Percentiles rank a stretch among this genome's conserved stretches.
These are phyloP conservation scores for Volucella inflata DNA, from an alignment of 2,888 invertebrate species.

Conservation along the genomic window DNA sequence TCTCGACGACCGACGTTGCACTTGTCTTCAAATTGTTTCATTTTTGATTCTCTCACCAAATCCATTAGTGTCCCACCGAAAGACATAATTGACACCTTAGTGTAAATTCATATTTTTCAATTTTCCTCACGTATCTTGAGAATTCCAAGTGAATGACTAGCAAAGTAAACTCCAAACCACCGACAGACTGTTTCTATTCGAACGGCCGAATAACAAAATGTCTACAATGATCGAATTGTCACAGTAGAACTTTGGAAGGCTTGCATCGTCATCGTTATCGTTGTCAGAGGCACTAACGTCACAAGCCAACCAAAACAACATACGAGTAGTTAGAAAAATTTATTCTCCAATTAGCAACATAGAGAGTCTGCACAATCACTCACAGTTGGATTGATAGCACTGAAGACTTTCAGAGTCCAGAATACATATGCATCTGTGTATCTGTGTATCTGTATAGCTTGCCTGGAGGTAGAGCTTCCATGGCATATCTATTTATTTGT, in stretches of 20 bases:
- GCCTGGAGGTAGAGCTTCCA: no score
- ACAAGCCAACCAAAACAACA: conserved; percentile 7
- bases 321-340: conserved; percentile 69
- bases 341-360: conserved; percentile 73
- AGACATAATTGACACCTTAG: conserved; percentile 74
- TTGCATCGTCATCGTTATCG: conserved; percentile 6
- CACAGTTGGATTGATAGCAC: conserved; percentile 43
- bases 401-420: conserved; percentile 11
- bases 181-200: background rate
- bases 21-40: background rate
- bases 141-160: conserved; percentile 51
- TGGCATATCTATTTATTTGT: no score
- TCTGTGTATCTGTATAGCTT: no score
- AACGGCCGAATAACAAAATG: conserved; percentile 22
- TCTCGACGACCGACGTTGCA: conserved; percentile 18
- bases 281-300: conserved; percentile 25
- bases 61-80: conserved; percentile 64
- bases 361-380: conserved; percentile 60
- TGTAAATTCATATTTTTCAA: conserved; percentile 72
- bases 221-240: conserved; percentile 32
- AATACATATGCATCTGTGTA: background rate
- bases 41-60: background rate
- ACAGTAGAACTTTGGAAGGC: conserved; percentile 27
- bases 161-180: conserved; percentile 24
- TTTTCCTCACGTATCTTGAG: conserved; percentile 66